A percentile compares a stretch with the other conserved stretches of the same genome.
Conservation (phyloP, 2,888 invertebrate genomes). For the Apamea sordens region DNA sequence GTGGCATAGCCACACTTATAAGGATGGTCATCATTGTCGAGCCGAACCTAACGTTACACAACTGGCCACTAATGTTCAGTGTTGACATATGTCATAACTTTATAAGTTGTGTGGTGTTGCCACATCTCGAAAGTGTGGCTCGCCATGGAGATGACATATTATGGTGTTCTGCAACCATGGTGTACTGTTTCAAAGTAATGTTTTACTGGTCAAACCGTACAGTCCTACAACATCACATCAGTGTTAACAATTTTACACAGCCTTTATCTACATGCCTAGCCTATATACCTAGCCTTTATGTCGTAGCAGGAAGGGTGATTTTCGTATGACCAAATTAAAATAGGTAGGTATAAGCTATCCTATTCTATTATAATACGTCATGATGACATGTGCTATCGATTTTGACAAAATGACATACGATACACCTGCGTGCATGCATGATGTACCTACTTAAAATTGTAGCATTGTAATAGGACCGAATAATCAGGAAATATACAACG, state of each 20-base stretch:
- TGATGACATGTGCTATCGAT: not conserved
- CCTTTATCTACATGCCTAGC: no score
- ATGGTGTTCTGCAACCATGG: slow-evolving; percentile 30
- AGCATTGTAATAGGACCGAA: no score
- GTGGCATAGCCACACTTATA: not conserved
- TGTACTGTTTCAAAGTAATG: slow-evolving; percentile 9
- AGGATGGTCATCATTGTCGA: slow-evolving; percentile 25
- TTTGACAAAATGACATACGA: not conserved
- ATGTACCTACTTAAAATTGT: no score
- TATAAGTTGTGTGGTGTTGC: slow-evolving; percentile 32
- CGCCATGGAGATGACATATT: slow-evolving; percentile 43
- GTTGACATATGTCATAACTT: slow-evolving; percentile 52
- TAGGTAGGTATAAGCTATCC: not conserved
- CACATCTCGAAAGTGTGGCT: slow-evolving; percentile 17
- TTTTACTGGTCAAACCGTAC: not conserved
- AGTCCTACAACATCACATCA: not conserved
- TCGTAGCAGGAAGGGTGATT: not conserved
- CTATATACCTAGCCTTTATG: no score
- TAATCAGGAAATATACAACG: no score
- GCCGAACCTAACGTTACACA: slow-evolving; percentile 17
- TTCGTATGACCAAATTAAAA: not conserved
- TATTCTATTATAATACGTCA: not conserved
- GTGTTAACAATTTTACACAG: not conserved
- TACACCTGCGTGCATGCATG: no score
- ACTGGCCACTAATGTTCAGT: slow-evolving; percentile 28